Evolutionary conservation across 2,113 vertebrate species (phyloP).

Genomic region (Hassar affinis): DNA sequence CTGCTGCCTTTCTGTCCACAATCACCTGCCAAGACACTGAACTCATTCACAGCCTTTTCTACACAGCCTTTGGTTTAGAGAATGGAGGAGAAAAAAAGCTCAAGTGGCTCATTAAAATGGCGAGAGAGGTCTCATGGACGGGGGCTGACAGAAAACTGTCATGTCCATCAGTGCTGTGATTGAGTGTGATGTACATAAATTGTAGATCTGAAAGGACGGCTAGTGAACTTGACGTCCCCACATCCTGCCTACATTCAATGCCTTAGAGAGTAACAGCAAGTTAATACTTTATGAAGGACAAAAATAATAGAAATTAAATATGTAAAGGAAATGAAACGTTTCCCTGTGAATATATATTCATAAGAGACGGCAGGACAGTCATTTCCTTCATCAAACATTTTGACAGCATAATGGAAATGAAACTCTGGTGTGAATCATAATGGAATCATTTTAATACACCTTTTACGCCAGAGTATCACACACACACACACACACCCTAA

Average conservation of each 20-base stretch:
- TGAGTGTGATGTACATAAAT: constrained; percentile 25
- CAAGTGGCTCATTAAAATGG: constrained; percentile 27
- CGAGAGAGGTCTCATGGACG: background rate
- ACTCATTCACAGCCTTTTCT: constrained; percentile 43
- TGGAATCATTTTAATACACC: constrained; percentile 20
- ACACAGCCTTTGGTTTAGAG: constrained; percentile 24
- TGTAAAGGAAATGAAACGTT: constrained; percentile 45
- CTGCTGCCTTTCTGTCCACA: constrained; percentile 43
- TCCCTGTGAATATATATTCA: constrained; percentile 40
- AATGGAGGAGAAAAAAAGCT: constrained; percentile 21
- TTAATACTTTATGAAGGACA: constrained; percentile 47
- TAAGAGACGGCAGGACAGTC: constrained; percentile 40
- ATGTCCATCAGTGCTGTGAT: constrained; percentile 19
- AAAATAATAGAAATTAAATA: constrained; percentile 50
- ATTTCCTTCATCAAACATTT: constrained; percentile 48
- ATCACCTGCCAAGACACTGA: constrained; percentile 39
- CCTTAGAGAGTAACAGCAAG: constrained; percentile 22
- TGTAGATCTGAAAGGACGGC: background rate
- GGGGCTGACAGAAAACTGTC: background rate
- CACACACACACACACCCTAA: background rate
- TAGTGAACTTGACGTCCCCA: constrained; percentile 20
- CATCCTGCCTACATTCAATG: constrained; percentile 1
- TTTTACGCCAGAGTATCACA: background rate
- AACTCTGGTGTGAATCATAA: constrained; percentile 54
- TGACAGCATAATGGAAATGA: constrained; percentile 63